A percentile compares a stretch with the other conserved stretches of the same genome.
phyloP scores from a whole-genome alignment of 2,797 vertebrate species.

The Propithecus deckenii region DNA sequence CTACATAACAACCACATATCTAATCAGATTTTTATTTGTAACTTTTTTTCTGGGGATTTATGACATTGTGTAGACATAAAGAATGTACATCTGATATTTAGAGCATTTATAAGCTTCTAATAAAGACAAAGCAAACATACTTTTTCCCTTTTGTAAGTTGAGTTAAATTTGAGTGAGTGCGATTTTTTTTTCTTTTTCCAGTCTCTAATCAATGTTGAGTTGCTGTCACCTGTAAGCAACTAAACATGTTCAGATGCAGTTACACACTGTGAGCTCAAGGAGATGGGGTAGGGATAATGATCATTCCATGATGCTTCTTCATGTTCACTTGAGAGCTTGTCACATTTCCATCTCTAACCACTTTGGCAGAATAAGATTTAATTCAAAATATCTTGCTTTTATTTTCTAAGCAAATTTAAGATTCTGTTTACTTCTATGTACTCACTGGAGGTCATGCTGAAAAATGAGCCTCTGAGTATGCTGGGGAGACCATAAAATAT shows the following conservation, averaged over 20 bases:
- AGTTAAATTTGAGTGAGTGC: neutral
- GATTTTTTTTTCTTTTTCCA: neutral
- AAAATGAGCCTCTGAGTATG: conserved; percentile 62
- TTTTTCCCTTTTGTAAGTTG: neutral
- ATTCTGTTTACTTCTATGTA: conserved; percentile 77
- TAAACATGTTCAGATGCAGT: neutral
- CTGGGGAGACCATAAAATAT: conserved; percentile 76
- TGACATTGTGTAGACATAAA: neutral
- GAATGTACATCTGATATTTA: neutral
- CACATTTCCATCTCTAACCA: conserved; percentile 55
- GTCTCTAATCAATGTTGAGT: neutral
- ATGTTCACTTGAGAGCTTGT: conserved; percentile 13
- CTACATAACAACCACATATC: neutral
- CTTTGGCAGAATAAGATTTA: conserved; percentile 67
- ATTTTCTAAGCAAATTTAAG: conserved; percentile 66
- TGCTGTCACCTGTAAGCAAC: neutral
- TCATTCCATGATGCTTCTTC: neutral
- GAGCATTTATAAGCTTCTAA: neutral
- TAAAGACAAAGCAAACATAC: neutral
- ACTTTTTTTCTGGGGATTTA: neutral
- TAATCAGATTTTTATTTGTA: neutral
- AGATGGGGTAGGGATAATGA: neutral
- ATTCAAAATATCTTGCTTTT: conserved; percentile 61
- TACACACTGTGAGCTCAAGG: neutral
- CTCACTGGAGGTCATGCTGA: conserved; percentile 70